Percentiles rank a stretch among this genome's conserved stretches.
phyloP scores from a whole-genome alignment of 2,113 vertebrate genomes.

The Embiotoca jacksoni region DNA sequence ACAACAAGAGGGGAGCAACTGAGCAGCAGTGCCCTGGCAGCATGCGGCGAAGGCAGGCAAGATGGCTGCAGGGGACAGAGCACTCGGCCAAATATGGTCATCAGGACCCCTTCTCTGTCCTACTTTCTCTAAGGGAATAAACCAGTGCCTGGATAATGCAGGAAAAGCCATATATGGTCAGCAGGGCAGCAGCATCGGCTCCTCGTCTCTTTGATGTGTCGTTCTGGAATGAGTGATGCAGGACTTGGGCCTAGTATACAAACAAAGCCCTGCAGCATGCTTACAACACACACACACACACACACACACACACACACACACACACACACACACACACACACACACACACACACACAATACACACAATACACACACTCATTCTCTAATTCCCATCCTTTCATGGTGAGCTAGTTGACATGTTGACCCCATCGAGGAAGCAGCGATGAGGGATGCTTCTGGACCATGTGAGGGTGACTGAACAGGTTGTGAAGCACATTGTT shows the following conservation, averaged over 20 bases:
- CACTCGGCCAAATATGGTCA: constrained; percentile 81
- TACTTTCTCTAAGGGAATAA: constrained; percentile 78
- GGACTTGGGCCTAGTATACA: constrained; percentile 62
- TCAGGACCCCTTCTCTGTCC: constrained; percentile 75
- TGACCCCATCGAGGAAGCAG: constrained; percentile 34
- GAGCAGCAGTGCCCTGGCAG: constrained; percentile 69
- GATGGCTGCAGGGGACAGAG: constrained; percentile 80
- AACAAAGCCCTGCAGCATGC: constrained; percentile 59
- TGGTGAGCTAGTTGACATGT: constrained; percentile 46
- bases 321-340: constrained; percentile 27
- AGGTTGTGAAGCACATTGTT: constrained; percentile 50
- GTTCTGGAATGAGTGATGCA: constrained; percentile 67
- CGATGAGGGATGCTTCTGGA: constrained; percentile 36
- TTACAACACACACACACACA: constrained; percentile 28
- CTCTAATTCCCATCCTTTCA: constrained; percentile 30
- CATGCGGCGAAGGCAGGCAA: constrained; percentile 67
- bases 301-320: constrained; percentile 24
- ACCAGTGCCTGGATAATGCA: constrained; percentile 65
- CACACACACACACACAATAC: constrained; percentile 18
- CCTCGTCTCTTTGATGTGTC: constrained; percentile 60
- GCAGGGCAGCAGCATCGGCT: constrained; percentile 28
- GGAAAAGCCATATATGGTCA: constrained; percentile 71
- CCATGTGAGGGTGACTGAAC: constrained; percentile 38
- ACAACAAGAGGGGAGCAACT: constrained; percentile 46
- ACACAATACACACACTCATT: neutral